These are phyloP conservation scores for Stenichneumon culpator DNA, from an alignment of 2,888 invertebrate species.

Conservation along the genomic window DNA sequence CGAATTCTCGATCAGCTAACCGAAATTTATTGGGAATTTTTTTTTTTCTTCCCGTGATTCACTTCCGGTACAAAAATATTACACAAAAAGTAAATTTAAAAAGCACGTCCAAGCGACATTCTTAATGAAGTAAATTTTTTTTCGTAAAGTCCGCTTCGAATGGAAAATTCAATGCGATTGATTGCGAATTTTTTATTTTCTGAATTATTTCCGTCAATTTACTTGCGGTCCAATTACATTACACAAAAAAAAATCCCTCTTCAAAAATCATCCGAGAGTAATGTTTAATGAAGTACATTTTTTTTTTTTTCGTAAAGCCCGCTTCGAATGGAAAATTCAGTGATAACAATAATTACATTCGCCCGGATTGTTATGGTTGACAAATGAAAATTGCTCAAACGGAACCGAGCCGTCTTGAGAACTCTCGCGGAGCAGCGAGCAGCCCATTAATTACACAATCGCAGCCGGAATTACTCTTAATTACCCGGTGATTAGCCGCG, in stretches of 20 bases:
- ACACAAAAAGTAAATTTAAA: too few relatives aligned
- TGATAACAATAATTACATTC: constrained; percentile 42
- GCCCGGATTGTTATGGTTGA: constrained; percentile 46
- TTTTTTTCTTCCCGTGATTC: not conserved
- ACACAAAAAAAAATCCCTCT: not conserved
- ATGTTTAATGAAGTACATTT: not conserved
- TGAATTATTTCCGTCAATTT: too few relatives aligned
- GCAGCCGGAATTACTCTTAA: constrained; percentile 71
- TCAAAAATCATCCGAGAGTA: not conserved
- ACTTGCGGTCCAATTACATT: not conserved
- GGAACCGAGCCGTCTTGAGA: constrained; percentile 39
- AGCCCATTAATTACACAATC: constrained; percentile 71
- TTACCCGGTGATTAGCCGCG: constrained; percentile 68
- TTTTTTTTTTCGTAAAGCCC: not conserved
- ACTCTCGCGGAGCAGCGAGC: constrained; percentile 55
- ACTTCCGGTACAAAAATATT: too few relatives aligned
- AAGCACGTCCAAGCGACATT: not conserved
- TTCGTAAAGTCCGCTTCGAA: not conserved
- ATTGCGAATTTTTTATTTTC: too few relatives aligned
- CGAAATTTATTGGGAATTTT: not conserved
- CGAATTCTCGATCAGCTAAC: constrained; percentile 10
- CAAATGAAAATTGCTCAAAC: constrained; percentile 63
- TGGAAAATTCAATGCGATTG: constrained; percentile 49
- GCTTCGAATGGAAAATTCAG: constrained; percentile 27
- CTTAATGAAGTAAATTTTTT: not conserved